Evolutionary conservation across 1,140 invertebrate genomes (phyloP).

Genomic region (Zaprionus kolodkinae): DNA sequence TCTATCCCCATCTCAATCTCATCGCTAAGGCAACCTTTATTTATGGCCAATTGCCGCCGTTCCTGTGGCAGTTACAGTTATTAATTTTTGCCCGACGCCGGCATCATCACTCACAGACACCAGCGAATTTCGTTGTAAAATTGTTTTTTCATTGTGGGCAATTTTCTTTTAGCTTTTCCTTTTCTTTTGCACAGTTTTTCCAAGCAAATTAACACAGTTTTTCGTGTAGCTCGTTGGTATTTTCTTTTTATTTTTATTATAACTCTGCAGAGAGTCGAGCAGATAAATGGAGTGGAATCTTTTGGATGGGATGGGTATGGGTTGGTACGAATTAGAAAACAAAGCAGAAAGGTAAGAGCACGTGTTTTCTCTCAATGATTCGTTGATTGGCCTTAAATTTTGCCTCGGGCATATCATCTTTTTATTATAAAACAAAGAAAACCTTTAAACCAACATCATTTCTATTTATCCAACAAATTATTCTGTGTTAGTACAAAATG

Average conservation of each 20-base stretch:
- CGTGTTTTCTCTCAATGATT: conserved; percentile 18
- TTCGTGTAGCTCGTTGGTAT: conserved; percentile 5
- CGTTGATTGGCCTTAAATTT: conserved; percentile 1
- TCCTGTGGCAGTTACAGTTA: conserved; percentile 60
- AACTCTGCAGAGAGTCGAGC: not conserved
- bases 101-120: conserved; percentile 12
- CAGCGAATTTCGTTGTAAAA: conserved; percentile 21
- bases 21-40: conserved; percentile 35
- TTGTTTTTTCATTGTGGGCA: conserved; percentile 25
- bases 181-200: conserved; percentile 2
- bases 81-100: conserved; percentile 55
- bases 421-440: not conserved
- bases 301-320: not conserved
- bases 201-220: conserved; percentile 25
- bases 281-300: not conserved
- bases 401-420: not conserved
- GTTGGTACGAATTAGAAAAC: not conserved
- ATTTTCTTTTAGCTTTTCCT: conserved; percentile 27
- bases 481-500: not conserved
- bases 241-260: not conserved
- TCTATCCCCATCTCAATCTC: not conserved
- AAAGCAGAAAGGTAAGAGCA: conserved; percentile 6
- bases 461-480: not conserved
- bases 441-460: not conserved
- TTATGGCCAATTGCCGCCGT: conserved; percentile 58